Evolutionary conservation across 2,888 invertebrate genomes (phyloP).

Genomic region (Magallana nippona): DNA sequence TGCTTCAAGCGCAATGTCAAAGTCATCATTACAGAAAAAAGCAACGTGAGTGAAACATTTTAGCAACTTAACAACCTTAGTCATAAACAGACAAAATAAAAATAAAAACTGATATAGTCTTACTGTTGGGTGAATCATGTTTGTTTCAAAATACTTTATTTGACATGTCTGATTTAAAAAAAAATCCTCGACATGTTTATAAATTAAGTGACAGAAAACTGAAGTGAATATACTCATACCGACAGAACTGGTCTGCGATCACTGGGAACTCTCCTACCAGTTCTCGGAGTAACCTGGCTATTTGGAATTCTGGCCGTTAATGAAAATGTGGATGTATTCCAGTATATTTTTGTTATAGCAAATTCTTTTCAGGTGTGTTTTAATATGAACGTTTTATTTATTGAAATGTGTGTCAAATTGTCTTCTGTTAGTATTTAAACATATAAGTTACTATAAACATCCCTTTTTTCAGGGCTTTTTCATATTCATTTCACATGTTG

Average conservation of each 20-base stretch:
- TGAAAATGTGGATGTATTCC: too few species aligned
- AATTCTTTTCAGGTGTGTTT: neutral
- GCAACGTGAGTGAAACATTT: neutral
- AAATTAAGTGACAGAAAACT: too few species aligned
- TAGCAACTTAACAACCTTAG: neutral
- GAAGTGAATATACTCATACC: neutral
- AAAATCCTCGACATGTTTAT: too few species aligned
- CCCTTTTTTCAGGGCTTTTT: neutral
- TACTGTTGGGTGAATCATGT: too few species aligned
- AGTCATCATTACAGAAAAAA: neutral
- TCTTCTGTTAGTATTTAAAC: too few species aligned
- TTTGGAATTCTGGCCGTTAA: too few species aligned
- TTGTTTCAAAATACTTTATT: too few species aligned
- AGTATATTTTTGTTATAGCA: neutral
- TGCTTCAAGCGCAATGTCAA: neutral
- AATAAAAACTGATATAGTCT: too few species aligned
- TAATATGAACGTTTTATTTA: neutral
- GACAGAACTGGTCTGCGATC: neutral
- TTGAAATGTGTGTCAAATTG: neutral
- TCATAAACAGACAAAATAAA: too few species aligned
- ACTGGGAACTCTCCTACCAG: neutral
- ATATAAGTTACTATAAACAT: too few species aligned
- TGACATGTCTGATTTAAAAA: too few species aligned
- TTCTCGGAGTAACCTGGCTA: too few species aligned
- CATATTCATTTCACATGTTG: constrained; percentile 1